Percentiles rank a stretch among this genome's conserved stretches.
Evolutionary conservation across 2,113 vertebrate species (phyloP).

Genomic region (Rhea americana): DNA sequence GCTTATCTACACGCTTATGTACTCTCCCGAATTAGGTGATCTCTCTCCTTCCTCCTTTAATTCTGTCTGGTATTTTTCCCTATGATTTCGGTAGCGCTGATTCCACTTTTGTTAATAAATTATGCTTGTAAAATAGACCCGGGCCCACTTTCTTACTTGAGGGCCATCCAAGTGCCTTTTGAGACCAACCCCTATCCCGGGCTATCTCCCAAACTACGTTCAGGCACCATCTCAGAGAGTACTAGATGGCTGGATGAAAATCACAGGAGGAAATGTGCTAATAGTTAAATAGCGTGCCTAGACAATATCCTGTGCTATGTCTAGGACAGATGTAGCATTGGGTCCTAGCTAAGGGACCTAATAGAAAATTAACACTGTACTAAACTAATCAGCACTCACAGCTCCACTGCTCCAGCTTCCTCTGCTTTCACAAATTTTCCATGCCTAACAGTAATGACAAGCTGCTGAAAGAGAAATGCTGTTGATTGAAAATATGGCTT

Average conservation of each 20-base stretch:
- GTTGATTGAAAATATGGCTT: background rate
- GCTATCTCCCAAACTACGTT: background rate
- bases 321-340: background rate
- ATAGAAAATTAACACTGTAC: background rate
- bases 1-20: background rate
- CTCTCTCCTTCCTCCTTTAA: background rate
- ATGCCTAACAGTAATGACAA: background rate
- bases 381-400: background rate
- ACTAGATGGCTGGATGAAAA: background rate
- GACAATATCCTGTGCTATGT: background rate
- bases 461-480: background rate
- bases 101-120: background rate
- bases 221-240: background rate
- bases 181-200: background rate
- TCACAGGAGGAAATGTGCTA: background rate
- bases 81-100: background rate
- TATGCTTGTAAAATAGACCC: background rate
- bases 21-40: background rate
- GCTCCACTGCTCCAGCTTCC: background rate
- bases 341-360: background rate
- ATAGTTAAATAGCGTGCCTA: background rate
- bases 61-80: background rate
- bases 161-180: background rate
- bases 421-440: background rate
- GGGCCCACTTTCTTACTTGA: background rate